These are phyloP conservation scores for Microchrysa polita DNA, from an alignment of 2,888 invertebrate species.

Conservation along the genomic window DNA sequence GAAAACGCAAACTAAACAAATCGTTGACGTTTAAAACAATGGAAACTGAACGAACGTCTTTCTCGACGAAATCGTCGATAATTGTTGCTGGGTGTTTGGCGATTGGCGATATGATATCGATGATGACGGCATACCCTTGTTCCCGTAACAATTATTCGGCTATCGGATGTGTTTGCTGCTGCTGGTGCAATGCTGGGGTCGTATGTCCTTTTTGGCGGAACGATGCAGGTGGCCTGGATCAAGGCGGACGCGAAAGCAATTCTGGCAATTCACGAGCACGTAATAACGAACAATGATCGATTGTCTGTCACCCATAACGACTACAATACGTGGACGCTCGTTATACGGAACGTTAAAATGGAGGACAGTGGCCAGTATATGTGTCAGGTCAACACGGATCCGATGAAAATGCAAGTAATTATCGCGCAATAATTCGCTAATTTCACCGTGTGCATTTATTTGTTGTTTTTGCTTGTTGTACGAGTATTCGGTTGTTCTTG, in stretches of 20 bases:
- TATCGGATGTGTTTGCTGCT: slow-evolving; percentile 5
- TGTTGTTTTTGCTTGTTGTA: slow-evolving; percentile 15
- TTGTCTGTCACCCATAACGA: slow-evolving; percentile 91
- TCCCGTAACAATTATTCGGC: background rate
- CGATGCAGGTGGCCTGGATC: slow-evolving; percentile 87
- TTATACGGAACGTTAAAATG: slow-evolving; percentile 83
- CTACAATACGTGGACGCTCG: slow-evolving; percentile 92
- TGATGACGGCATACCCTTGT: background rate
- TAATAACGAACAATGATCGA: slow-evolving; percentile 91
- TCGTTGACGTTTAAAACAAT: background rate
- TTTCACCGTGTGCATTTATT: slow-evolving; percentile 31
- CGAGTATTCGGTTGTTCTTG: background rate
- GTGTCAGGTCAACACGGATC: slow-evolving; percentile 95
- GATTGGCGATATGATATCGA: background rate
- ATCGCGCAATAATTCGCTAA: slow-evolving; percentile 46
- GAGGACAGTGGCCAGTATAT: slow-evolving; percentile 91
- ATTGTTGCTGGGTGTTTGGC: slow-evolving; percentile 6
- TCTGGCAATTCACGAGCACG: slow-evolving; percentile 91
- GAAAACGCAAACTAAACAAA: slow-evolving; percentile 21
- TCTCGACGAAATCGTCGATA: slow-evolving; percentile 13
- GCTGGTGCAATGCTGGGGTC: background rate
- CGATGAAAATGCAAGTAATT: slow-evolving; percentile 92
- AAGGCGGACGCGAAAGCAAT: slow-evolving; percentile 94
- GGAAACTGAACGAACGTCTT: slow-evolving; percentile 25
- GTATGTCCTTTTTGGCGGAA: slow-evolving; percentile 18